Evolutionary conservation across 2,888 invertebrate species (phyloP).

Genomic region (Galeopsomyia nigrocyanea): DNA sequence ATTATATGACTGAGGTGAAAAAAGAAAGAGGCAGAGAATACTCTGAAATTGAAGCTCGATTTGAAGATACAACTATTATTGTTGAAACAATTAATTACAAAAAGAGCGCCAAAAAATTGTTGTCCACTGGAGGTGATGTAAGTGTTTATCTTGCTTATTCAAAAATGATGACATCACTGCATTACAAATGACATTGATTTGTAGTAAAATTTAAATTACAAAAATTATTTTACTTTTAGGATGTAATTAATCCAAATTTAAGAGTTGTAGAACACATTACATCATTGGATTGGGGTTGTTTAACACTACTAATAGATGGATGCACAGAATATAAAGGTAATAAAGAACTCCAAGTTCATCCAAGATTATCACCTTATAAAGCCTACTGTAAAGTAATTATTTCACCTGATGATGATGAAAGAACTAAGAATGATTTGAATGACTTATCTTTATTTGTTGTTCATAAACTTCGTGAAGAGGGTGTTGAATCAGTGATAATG

Average conservation of each 20-base stretch:
- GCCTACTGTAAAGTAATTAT: slow-evolving; percentile 73
- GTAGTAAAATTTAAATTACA: background rate
- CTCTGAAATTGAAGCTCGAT: slow-evolving; percentile 77
- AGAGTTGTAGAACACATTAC: slow-evolving; percentile 61
- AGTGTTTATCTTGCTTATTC: slow-evolving; percentile 38
- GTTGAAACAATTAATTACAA: slow-evolving; percentile 74
- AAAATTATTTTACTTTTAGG: slow-evolving; percentile 52
- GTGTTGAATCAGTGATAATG: slow-evolving; percentile 60
- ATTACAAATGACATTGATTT: slow-evolving; percentile 2
- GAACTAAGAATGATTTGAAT: slow-evolving; percentile 68
- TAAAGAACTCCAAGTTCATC: slow-evolving; percentile 74
- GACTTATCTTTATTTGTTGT: slow-evolving; percentile 73
- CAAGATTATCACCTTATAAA: slow-evolving; percentile 83
- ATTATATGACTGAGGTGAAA: slow-evolving; percentile 75
- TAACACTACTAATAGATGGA: slow-evolving; percentile 63
- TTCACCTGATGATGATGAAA: slow-evolving; percentile 65
- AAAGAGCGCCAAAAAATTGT: slow-evolving; percentile 54
- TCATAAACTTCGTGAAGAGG: slow-evolving; percentile 69
- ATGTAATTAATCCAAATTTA: slow-evolving; percentile 45
- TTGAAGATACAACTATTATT: slow-evolving; percentile 74
- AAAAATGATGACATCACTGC: background rate
- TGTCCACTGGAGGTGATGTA: slow-evolving; percentile 40
- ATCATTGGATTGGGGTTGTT: slow-evolving; percentile 64
- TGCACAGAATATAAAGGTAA: slow-evolving; percentile 59
- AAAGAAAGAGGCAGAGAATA: slow-evolving; percentile 65